These are phyloP conservation scores for Chinchilla lanigera DNA, from an alignment of 2,113 vertebrate genomes.

Conservation along the genomic window DNA sequence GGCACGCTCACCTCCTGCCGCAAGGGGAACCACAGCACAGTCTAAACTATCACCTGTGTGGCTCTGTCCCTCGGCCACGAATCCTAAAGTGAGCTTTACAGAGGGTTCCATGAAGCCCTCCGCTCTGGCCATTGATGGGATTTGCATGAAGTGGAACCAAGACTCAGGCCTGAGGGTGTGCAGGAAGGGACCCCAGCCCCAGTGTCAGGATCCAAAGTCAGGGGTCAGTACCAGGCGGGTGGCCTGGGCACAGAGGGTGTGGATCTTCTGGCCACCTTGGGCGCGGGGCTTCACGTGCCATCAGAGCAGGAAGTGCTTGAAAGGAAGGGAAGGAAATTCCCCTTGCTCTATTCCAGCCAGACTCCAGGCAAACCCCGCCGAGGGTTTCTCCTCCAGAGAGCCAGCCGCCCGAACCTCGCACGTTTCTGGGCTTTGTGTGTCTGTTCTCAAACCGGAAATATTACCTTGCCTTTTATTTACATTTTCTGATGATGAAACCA, in stretches of 20 bases:
- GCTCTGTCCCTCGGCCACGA: not conserved
- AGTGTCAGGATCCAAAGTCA: too few relatives aligned
- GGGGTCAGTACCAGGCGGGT: rapidly evolving
- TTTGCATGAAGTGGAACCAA: not conserved
- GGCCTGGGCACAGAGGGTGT: constrained; percentile 26
- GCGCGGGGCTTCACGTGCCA: constrained; percentile 58
- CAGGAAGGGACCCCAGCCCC: too few relatives aligned
- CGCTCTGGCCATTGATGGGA: rapidly evolving
- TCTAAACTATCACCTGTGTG: not conserved
- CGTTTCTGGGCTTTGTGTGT: constrained; percentile 72
- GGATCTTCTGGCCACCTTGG: constrained; percentile 73
- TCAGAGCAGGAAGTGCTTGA: constrained; percentile 76
- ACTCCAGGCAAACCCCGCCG: constrained; percentile 74
- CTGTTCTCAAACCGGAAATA: constrained; percentile 73
- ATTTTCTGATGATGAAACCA: constrained; percentile 72
- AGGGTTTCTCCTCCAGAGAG: constrained; percentile 64
- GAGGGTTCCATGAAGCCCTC: rapidly evolving
- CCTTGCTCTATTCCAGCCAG: constrained; percentile 74
- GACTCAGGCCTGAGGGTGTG: not conserved
- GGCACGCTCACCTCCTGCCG: rapidly evolving
- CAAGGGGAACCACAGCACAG: rapidly evolving
- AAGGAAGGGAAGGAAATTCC: constrained; percentile 75
- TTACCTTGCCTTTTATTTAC: constrained; percentile 84
- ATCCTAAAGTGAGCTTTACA: too few relatives aligned
- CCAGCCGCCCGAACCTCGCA: constrained; percentile 74